Evolutionary conservation across 2,797 vertebrate genomes (phyloP).

Genomic region (Microctenopoma stevenorrisi): DNA sequence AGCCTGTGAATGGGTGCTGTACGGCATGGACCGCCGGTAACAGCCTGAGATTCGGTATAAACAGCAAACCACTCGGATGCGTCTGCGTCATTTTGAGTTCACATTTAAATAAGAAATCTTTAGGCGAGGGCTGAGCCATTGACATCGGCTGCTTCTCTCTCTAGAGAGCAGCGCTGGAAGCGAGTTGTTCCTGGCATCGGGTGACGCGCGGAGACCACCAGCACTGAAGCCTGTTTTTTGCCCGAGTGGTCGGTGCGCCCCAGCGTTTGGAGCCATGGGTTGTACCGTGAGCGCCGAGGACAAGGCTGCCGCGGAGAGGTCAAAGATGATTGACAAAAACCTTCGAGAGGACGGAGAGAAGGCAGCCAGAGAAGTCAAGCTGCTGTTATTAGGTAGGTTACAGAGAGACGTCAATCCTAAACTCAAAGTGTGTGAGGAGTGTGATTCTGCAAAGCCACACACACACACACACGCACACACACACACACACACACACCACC

Average conservation of each 20-base stretch:
- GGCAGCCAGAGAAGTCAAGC: slow-evolving; percentile 95
- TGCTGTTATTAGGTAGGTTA: slow-evolving; percentile 92
- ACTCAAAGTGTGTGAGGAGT: background rate
- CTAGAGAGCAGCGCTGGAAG: slow-evolving; percentile 4
- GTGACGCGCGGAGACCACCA: slow-evolving; percentile 17
- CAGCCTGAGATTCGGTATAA: slow-evolving; percentile 8
- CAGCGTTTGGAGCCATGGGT: slow-evolving; percentile 88
- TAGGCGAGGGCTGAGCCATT: slow-evolving; percentile 17
- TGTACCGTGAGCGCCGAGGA: slow-evolving; percentile 98
- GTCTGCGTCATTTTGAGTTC: slow-evolving; percentile 14
- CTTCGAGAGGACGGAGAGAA: slow-evolving; percentile 97
- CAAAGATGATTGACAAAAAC: slow-evolving; percentile 98
- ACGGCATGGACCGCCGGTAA: slow-evolving; percentile 55
- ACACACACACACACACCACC: background rate
- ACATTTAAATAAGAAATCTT: slow-evolving; percentile 27
- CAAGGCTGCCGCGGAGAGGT: slow-evolving; percentile 96
- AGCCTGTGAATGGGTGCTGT: slow-evolving; percentile 33
- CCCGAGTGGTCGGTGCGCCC: slow-evolving; percentile 56
- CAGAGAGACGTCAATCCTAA: background rate
- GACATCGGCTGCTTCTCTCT: slow-evolving; percentile 10
- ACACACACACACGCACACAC: too few relatives aligned
- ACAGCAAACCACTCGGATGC: slow-evolving; percentile 3
- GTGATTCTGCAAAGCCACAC: background rate
- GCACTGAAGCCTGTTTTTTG: slow-evolving; percentile 24
- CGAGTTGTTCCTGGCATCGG: slow-evolving; percentile 22